A percentile compares a stretch with the other conserved stretches of the same genome.
Evolutionary conservation across 2,888 invertebrate species (phyloP).

Genomic region (Cheilosia urbana): DNA sequence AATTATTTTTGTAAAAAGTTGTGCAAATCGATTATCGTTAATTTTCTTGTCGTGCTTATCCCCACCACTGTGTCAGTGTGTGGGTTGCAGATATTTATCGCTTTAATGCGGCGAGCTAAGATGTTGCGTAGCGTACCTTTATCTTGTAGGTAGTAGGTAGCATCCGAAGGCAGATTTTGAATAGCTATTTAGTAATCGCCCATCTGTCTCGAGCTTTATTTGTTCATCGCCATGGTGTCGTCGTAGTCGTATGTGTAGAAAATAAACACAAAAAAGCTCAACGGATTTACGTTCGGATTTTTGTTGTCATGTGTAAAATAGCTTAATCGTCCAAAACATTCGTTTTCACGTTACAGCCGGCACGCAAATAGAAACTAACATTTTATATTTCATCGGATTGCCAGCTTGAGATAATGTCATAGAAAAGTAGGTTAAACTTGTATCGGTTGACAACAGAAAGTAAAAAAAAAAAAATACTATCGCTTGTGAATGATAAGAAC

Average conservation of each 20-base stretch:
- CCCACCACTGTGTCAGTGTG: background rate
- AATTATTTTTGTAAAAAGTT: background rate
- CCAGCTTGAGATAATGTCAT: conserved; percentile 53
- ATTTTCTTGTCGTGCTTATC: background rate
- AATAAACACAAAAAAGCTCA: conserved; percentile 26
- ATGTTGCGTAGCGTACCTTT: conserved; percentile 2
- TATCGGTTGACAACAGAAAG: conserved; percentile 68
- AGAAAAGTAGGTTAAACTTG: conserved; percentile 69
- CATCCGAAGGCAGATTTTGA: conserved; percentile 18
- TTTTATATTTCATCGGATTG: conserved; percentile 42
- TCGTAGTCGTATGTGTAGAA: background rate
- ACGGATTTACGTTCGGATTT: conserved; percentile 13
- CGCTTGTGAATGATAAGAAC: conserved; percentile 46
- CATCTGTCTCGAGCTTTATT: conserved; percentile 11
- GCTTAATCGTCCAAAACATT: conserved; percentile 25
- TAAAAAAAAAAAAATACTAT: conserved; percentile 36
- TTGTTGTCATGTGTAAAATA: conserved; percentile 57
- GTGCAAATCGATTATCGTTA: conserved; percentile 3
- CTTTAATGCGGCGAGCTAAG: background rate
- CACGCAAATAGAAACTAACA: conserved; percentile 23
- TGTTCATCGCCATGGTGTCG: conserved; percentile 3
- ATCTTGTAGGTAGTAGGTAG: too few species aligned
- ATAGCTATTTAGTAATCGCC: conserved; percentile 1
- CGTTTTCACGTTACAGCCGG: conserved; percentile 10
- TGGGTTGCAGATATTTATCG: background rate